phyloP scores from a whole-genome alignment of 2,113 vertebrate species.

The Zosterops pallidus region DNA sequence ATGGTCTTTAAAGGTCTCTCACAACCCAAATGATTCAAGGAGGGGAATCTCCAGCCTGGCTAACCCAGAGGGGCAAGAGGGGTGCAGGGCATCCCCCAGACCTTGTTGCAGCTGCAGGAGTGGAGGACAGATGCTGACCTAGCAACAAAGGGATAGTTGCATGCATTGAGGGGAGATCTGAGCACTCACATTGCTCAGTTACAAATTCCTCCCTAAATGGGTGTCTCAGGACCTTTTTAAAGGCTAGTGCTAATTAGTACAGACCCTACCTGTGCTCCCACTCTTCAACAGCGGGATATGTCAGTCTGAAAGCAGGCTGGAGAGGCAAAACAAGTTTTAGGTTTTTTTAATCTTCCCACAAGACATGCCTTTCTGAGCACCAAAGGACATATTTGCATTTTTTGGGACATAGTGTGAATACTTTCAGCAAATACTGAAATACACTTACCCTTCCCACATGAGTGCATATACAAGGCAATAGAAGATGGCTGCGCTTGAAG shows the following conservation, averaged over 20 bases:
- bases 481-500: not conserved
- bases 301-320: not conserved
- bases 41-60: not conserved
- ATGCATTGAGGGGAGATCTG: not conserved
- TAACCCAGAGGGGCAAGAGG: not conserved
- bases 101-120: not conserved
- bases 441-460: not conserved
- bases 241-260: not conserved
- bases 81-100: accelerated
- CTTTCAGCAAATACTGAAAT: not conserved
- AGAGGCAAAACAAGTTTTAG: not conserved
- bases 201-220: not conserved
- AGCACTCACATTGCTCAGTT: accelerated
- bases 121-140: not conserved
- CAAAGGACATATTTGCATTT: not conserved
- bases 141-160: not conserved
- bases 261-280: not conserved
- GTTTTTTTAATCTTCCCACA: not conserved
- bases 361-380: not conserved
- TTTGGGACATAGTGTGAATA: not conserved
- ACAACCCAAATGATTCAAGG: not conserved
- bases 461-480: not conserved
- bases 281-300: accelerated
- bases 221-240: not conserved
- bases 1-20: not conserved